phyloP scores from a whole-genome alignment of 2,888 invertebrate genomes.

The Ormia ochracea region DNA sequence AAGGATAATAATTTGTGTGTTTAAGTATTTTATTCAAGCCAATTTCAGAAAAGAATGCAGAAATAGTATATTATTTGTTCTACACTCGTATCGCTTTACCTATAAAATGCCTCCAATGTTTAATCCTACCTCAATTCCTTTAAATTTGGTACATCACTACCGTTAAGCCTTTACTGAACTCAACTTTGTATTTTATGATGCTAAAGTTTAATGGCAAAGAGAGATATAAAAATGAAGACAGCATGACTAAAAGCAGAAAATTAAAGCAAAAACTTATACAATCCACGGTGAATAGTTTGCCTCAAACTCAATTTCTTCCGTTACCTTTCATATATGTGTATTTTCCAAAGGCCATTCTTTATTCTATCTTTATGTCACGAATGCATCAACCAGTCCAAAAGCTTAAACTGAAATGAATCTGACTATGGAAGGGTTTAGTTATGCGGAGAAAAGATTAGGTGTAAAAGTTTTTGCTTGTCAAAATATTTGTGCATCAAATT shows the following conservation, averaged over 20 bases:
- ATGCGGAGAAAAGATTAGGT: slow-evolving; percentile 17
- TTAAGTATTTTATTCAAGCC: too few species aligned
- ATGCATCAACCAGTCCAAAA: slow-evolving; percentile 25
- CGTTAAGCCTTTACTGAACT: slow-evolving; percentile 36
- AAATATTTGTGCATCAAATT: slow-evolving; percentile 28
- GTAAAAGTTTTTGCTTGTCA: slow-evolving; percentile 21
- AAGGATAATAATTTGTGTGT: too few species aligned
- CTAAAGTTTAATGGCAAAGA: neutral
- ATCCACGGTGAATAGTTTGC: slow-evolving; percentile 32
- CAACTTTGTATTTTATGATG: slow-evolving; percentile 28
- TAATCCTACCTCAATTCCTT: neutral
- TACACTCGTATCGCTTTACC: too few species aligned
- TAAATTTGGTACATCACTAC: neutral
- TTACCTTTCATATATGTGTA: slow-evolving; percentile 26
- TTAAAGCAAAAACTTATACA: neutral
- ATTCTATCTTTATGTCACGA: slow-evolving; percentile 15
- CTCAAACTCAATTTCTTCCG: slow-evolving; percentile 41
- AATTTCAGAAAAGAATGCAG: too few species aligned
- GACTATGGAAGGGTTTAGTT: slow-evolving; percentile 10
- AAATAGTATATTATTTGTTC: too few species aligned
- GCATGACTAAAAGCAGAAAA: neutral
- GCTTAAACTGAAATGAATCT: slow-evolving; percentile 15
- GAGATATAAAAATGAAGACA: neutral
- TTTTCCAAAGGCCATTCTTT: slow-evolving; percentile 21
- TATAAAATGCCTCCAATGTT: too few species aligned